Base-by-base conservation (phyloP, 2,797 vertebrate species). In the Pempheris klunzingeri region DNA sequence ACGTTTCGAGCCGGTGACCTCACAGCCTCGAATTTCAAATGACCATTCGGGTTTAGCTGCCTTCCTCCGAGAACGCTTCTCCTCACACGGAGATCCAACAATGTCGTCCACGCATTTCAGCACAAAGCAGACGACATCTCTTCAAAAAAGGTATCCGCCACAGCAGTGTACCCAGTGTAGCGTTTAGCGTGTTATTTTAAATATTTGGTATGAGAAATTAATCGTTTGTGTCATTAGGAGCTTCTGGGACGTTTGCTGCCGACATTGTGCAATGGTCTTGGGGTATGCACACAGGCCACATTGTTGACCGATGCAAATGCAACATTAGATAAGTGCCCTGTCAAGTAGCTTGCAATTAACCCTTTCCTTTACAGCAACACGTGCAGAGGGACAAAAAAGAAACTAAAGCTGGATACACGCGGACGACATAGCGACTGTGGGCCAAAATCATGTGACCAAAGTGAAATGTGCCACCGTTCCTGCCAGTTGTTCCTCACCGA, bases 231-330 rank as follows among this genome's bases (percentile, higher is more conserved):
- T 34, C 20, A 47, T 12, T 17, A 39, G 12, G 13, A 64, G 49
- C 26, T 32, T 71, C 10, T 28, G 5, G 53, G 39, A 71, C 30
- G 36, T 71, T 68, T 78, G 71, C 57, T 79, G 49, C 26, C 63
- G 28, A 53, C 80, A 79, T 70, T 82, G 75, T 80, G 77, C 67
- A 81, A 66, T 24, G 14, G 20, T 64, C 63, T 73, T 64, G 49
- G 26, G 30, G 58, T 71, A 49, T 67, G 64, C 49, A 86, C 60
- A 77, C 67, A 74, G 53, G 50, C 63, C 54, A 73, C 71, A 82
- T 24, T 86, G 81, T 83, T 87, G 76, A 86, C 71, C 41, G 54
- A 74, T 76, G 72, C 61, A 89, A 91, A 89, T 57, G 54, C 59
- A 77, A 69, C 43, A 47, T 68, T 64, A 89, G 83, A 84, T 81